Base-by-base conservation (phyloP, 2,888 invertebrate species). In the Drosophila birchii region DNA sequence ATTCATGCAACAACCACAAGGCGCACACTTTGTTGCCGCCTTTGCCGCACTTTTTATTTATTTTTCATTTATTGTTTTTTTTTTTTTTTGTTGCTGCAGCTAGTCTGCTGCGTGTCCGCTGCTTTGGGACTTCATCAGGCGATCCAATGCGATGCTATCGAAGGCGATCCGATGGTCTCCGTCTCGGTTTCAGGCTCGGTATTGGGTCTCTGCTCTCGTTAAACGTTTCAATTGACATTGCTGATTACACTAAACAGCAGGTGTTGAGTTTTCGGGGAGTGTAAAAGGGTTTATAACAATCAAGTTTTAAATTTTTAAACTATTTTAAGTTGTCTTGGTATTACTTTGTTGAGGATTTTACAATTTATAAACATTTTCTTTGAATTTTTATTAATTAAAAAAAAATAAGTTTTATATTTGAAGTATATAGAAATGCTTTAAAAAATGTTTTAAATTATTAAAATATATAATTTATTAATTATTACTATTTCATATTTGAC, bases 1-100 rank as follows among this genome's bases (percentile, higher is more conserved):
- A 85, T 85, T 85, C 86, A 85, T 85, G 86, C 84, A 86, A 85
- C 84, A 85, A 79, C 73, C 75, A 72, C 76, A 73, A 82, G 77
- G 70, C 84, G 61, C 73, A 77, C 64, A 76, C 72, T 68, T 53
- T 55, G 61, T 60, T 61, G 63, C 60, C 58, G 68, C 73, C 72
- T 73, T 72, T 29, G 70, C 70, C 41, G 63, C 41, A 63, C 36
- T 58, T 60, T 53, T 57, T 61, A 34, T 47, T 51, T 43, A 45
- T 70, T 63, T 53, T n/a, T n/a, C n/a, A n/a, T n/a, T n/a, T n/a
- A n/a, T n/a, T n/a, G n/a, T 18, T 16, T n/a, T 39, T n/a, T 39
- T 39, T 39, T 9, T 11, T 9, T 7, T 36, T 36, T 14, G 16
- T 41, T 11, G 39, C n/a, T 39, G 39, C 4, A 34, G 23, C 9